Percentiles rank a stretch among this genome's conserved stretches.
phyloP scores from a whole-genome alignment of 2,888 invertebrate species.

The Cylloceria caligata region DNA sequence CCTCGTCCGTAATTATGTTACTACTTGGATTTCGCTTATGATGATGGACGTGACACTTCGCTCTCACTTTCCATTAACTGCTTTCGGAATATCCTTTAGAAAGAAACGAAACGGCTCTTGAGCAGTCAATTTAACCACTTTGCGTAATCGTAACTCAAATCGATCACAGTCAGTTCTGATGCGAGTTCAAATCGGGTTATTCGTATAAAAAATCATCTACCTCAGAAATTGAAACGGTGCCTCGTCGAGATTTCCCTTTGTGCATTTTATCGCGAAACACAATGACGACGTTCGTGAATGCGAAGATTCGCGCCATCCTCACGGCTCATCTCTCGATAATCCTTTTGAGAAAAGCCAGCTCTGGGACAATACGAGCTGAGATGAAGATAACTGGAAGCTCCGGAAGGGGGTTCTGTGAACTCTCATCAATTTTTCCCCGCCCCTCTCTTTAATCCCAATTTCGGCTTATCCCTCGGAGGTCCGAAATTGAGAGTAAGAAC shows the following conservation, averaged over 20 bases:
- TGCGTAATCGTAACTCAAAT: background rate
- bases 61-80: too few species aligned
- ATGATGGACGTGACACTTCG: background rate
- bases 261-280: background rate
- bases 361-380: background rate
- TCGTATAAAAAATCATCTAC: background rate
- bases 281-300: background rate
- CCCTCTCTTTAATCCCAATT: slow-evolving; percentile 40
- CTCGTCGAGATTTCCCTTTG: background rate
- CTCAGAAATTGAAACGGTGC: background rate
- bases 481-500: background rate
- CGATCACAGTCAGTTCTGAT: background rate
- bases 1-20: background rate
- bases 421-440: slow-evolving; percentile 19
- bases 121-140: background rate
- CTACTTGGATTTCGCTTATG: slow-evolving; percentile 10
- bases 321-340: background rate
- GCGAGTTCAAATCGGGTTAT: background rate
- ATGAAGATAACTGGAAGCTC: background rate
- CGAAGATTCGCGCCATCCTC: too few species aligned
- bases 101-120: background rate
- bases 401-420: slow-evolving; percentile 1
- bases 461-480: slow-evolving; percentile 20
- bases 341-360: background rate
- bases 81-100: background rate